Conservation (phyloP, 2,113 vertebrate genomes). For the Sterna hirundo region DNA sequence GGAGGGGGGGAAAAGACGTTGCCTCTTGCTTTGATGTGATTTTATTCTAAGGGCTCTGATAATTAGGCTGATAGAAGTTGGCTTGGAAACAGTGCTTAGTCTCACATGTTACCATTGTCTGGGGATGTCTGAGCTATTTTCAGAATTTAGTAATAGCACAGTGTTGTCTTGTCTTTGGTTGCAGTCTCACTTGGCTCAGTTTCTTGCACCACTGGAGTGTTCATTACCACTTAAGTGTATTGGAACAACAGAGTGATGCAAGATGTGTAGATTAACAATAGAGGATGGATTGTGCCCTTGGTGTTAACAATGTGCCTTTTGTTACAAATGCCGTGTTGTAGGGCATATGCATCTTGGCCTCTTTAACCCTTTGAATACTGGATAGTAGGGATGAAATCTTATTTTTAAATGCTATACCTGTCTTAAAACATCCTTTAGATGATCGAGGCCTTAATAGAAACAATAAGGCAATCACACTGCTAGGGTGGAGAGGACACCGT, state of each 20-base stretch:
- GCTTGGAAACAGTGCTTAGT: slow-evolving; percentile 77
- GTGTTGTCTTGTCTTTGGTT: slow-evolving; percentile 74
- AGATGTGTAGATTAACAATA: slow-evolving; percentile 70
- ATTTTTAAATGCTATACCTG: slow-evolving; percentile 66
- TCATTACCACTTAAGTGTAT: slow-evolving; percentile 63
- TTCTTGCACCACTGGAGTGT: slow-evolving; percentile 68
- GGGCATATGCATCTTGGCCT: slow-evolving; percentile 75
- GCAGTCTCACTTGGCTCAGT: slow-evolving; percentile 73
- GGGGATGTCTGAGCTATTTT: slow-evolving; percentile 74
- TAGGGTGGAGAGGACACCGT: slow-evolving; percentile 48
- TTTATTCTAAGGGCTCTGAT: slow-evolving; percentile 77
- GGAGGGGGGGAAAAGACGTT: background rate
- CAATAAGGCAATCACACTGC: slow-evolving; percentile 68
- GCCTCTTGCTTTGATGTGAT: slow-evolving; percentile 67
- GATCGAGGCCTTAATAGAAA: slow-evolving; percentile 77
- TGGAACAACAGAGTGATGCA: slow-evolving; percentile 66
- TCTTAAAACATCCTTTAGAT: slow-evolving; percentile 75
- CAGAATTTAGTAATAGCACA: slow-evolving; percentile 71
- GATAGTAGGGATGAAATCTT: slow-evolving; percentile 63
- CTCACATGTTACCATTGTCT: slow-evolving; percentile 77
- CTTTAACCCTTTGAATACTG: slow-evolving; percentile 74
- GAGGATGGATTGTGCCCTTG: slow-evolving; percentile 82
- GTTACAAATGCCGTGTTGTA: slow-evolving; percentile 80
- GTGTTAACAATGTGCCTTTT: slow-evolving; percentile 93
- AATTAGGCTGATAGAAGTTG: slow-evolving; percentile 71